Conservation (phyloP, 37 sponge, comb jelly and placozoan genomes). For the Cladorhizidae sp. region DNA sequence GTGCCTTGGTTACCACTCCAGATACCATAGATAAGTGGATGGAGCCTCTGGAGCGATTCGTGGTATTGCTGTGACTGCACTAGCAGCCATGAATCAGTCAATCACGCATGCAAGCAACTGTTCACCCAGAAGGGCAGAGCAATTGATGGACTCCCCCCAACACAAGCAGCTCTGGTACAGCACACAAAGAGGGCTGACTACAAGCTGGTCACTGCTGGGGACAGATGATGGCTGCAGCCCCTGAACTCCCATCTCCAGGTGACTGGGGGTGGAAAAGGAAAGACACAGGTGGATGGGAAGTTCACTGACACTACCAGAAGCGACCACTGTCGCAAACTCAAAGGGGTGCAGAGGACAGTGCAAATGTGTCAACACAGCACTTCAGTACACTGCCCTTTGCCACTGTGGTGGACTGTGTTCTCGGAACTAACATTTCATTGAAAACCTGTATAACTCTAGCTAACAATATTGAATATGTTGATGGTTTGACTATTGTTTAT, state of each 20-base stretch:
- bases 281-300: background rate
- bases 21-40: background rate
- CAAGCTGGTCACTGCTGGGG: constrained; percentile 11
- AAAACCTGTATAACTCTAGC: no score
- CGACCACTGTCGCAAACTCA: background rate
- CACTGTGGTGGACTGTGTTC: background rate
- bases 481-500: no score
- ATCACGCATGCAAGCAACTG: background rate
- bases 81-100: background rate
- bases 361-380: background rate
- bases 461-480: no score
- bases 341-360: background rate
- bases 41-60: background rate
- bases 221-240: background rate
- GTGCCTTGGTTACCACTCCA: background rate
- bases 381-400: background rate
- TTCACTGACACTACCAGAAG: background rate
- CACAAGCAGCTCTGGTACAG: background rate
- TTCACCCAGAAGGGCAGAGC: constrained; percentile 4
- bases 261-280: constrained; percentile 1
- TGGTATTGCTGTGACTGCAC: background rate
- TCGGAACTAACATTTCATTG: no score
- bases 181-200: background rate
- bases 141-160: background rate
- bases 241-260: background rate